Conservation (phyloP, 2,113 vertebrate species). For the Oryzias woworae region DNA sequence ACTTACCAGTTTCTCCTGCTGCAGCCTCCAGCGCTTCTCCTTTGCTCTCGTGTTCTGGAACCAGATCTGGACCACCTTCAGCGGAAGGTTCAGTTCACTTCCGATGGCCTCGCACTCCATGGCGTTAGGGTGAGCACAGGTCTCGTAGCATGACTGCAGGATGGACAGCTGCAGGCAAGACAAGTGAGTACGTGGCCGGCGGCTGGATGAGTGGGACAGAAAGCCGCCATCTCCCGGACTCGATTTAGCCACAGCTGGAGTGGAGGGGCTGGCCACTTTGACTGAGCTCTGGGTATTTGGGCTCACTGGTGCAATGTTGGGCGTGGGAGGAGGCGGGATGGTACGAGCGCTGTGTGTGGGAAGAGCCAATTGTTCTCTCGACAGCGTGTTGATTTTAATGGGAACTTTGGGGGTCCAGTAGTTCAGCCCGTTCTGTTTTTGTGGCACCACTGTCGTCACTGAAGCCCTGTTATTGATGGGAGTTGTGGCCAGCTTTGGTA, state of each 20-base stretch:
- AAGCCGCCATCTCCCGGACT: conserved; percentile 70
- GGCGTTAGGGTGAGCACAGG: conserved; percentile 89
- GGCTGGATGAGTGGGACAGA: conserved; percentile 75
- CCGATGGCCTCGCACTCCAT: conserved; percentile 88
- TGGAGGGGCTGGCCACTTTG: conserved; percentile 56
- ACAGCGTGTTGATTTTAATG: conserved; percentile 80
- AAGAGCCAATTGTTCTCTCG: conserved; percentile 77
- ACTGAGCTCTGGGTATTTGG: conserved; percentile 52
- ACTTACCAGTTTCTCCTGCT: conserved; percentile 81
- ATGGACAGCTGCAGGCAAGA: conserved; percentile 88
- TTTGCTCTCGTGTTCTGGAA: conserved; percentile 93
- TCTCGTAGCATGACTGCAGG: conserved; percentile 89
- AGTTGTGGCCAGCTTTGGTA: conserved; percentile 71
- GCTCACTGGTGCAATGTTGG: conserved; percentile 66
- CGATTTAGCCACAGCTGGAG: conserved; percentile 57
- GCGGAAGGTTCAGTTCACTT: conserved; percentile 84
- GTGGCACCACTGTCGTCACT: conserved; percentile 46
- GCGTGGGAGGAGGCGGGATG: conserved; percentile 60
- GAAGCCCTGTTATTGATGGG: conserved; percentile 69
- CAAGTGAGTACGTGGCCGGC: conserved; percentile 87
- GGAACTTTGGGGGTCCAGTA: conserved; percentile 76
- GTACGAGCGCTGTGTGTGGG: conserved; percentile 60
- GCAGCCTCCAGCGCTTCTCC: conserved; percentile 89
- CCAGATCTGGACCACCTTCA: conserved; percentile 93
- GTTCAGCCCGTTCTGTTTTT: conserved; percentile 78